These are phyloP conservation scores for Chironomus tentans DNA, from an alignment of 2,888 invertebrate genomes.

Conservation along the genomic window DNA sequence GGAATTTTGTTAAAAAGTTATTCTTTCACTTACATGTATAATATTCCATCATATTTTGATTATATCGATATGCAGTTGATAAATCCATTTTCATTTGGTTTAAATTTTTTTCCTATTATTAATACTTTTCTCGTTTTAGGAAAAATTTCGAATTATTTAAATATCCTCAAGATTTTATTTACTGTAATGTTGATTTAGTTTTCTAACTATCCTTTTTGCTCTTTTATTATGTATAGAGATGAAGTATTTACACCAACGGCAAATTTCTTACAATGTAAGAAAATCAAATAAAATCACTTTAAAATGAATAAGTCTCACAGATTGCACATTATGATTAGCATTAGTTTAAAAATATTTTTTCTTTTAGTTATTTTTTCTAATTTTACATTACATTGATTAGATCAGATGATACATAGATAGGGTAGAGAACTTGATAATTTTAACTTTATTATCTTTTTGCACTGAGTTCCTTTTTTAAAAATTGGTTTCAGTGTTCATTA, in stretches of 20 bases:
- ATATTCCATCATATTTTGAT: conserved; percentile 98
- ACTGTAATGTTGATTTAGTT: not conserved
- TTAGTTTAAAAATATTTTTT: not conserved
- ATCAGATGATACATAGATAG: not conserved
- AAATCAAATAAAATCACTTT: not conserved
- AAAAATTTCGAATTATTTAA: too few species aligned
- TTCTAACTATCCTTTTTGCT: not conserved
- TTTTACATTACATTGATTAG: too few species aligned
- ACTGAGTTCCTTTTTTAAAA: too few species aligned
- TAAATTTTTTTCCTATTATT: too few species aligned
- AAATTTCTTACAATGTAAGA: not conserved
- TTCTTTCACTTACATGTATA: conserved; percentile 74
- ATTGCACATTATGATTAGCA: not conserved
- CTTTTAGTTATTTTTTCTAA: too few species aligned
- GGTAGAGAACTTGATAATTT: too few species aligned
- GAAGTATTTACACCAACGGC: too few species aligned
- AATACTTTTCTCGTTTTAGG: too few species aligned
- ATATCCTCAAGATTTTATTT: not conserved
- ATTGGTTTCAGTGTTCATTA: too few species aligned
- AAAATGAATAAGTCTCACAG: not conserved
- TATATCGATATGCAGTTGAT: conserved; percentile 89
- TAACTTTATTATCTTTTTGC: too few species aligned
- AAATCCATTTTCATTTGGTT: conserved; percentile 55
- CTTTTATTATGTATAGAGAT: not conserved
- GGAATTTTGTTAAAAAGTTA: too few species aligned